These are phyloP conservation scores for Periparus ater DNA, from an alignment of 2,797 vertebrate genomes.

Conservation along the genomic window DNA sequence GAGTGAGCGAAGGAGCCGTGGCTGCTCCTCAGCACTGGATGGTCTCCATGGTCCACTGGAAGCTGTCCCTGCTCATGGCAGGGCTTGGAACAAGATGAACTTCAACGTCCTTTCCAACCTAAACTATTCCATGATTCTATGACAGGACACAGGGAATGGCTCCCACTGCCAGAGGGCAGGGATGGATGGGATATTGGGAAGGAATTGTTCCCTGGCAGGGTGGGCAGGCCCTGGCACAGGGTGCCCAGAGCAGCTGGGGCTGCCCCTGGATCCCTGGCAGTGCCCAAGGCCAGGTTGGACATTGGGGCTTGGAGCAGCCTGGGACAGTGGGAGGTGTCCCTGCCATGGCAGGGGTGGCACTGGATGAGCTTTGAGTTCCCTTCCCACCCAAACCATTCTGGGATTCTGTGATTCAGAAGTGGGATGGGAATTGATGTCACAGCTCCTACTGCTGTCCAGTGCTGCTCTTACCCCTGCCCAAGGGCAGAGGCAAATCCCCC, in stretches of 20 bases:
- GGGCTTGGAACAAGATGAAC: not conserved
- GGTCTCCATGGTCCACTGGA: not conserved
- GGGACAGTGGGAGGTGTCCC: not conserved
- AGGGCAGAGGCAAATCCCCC: not conserved
- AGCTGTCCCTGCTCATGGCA: not conserved
- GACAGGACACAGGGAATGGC: not conserved
- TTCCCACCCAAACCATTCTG: not conserved
- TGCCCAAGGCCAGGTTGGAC: not conserved
- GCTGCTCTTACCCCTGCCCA: not conserved
- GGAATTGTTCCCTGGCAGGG: not conserved
- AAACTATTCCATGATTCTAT: not conserved
- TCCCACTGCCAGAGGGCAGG: not conserved
- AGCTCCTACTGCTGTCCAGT: not conserved
- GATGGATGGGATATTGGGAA: fast-evolving
- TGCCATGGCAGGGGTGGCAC: not conserved
- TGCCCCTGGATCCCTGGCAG: not conserved
- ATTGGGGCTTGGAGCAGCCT: not conserved
- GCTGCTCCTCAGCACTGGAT: not conserved
- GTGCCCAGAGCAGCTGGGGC: not conserved
- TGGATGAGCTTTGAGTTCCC: fast-evolving
- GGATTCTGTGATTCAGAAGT: not conserved
- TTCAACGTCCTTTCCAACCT: not conserved
- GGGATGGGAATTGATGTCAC: not conserved
- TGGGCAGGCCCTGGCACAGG: not conserved
- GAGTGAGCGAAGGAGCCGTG: fast-evolving